Evolutionary conservation across 2,888 invertebrate species (phyloP).

Genomic region (Syrista parreyssii): DNA sequence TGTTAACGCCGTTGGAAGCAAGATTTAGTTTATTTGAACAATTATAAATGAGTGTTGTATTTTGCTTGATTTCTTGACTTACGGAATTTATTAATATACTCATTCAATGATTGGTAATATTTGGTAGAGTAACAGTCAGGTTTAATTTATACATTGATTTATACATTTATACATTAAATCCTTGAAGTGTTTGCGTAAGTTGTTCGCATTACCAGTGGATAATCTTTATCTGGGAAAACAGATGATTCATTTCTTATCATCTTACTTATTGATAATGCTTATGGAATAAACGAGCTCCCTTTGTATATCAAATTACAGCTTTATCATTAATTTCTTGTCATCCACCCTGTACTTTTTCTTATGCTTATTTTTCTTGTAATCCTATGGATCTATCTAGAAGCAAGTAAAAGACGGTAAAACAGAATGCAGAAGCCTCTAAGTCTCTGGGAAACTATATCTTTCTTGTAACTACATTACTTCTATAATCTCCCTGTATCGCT

Average conservation of each 20-base stretch:
- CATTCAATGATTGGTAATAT: not conserved
- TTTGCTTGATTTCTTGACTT: not conserved
- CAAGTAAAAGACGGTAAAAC: not conserved
- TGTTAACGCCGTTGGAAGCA: no score
- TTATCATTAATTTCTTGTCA: not conserved
- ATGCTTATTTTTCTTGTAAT: not conserved
- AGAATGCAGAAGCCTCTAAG: not conserved
- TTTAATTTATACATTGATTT: not conserved
- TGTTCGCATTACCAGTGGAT: not conserved
- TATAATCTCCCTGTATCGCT: slow-evolving; percentile 27
- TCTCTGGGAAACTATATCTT: not conserved
- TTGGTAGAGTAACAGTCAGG: not conserved
- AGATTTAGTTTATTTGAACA: not conserved
- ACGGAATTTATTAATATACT: not conserved
- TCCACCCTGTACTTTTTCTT: not conserved
- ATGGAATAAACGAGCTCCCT: not conserved
- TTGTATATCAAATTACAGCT: not conserved
- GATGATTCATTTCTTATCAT: not conserved
- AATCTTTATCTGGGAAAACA: not conserved
- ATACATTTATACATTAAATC: no score
- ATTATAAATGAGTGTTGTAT: not conserved
- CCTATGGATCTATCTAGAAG: not conserved
- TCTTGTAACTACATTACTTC: slow-evolving; percentile 15
- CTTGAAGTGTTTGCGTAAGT: not conserved
- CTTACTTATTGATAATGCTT: not conserved